Evolutionary conservation across 2,797 vertebrate genomes (phyloP).

Genomic region (Syndactyla subalaris): DNA sequence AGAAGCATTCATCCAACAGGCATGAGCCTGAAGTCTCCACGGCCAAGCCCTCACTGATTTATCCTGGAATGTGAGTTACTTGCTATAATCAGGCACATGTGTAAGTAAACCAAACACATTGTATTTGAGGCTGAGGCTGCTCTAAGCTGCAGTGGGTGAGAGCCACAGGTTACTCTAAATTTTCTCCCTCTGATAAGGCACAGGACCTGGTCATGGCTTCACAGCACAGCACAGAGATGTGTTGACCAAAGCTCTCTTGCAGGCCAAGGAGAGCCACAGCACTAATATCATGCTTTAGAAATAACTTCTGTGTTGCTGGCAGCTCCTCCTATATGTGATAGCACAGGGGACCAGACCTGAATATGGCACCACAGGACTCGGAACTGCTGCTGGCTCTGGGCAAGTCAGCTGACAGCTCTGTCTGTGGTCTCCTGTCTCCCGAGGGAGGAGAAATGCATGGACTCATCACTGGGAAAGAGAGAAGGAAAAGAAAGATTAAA

Average conservation of each 20-base stretch:
- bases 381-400: not conserved
- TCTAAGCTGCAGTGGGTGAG: not conserved
- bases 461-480: not conserved
- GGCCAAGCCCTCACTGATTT: not conserved
- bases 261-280: not conserved
- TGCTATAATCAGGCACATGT: not conserved
- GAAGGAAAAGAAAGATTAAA: not conserved
- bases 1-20: slow-evolving; percentile 30
- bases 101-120: not conserved
- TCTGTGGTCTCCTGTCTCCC: not conserved
- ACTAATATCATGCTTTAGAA: not conserved
- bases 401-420: not conserved
- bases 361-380: accelerated
- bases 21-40: not conserved
- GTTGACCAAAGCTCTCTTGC: not conserved
- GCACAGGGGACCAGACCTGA: accelerated
- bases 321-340: accelerated
- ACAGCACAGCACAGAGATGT: not conserved
- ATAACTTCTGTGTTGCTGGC: not conserved
- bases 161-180: not conserved
- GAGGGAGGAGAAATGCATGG: not conserved
- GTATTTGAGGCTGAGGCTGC: not conserved
- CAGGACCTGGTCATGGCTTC: not conserved
- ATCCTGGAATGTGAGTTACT: not conserved
- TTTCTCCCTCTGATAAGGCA: not conserved